These are phyloP conservation scores for Venustoraphidia nigricollis DNA, from an alignment of 2,888 invertebrate genomes.

Conservation along the genomic window DNA sequence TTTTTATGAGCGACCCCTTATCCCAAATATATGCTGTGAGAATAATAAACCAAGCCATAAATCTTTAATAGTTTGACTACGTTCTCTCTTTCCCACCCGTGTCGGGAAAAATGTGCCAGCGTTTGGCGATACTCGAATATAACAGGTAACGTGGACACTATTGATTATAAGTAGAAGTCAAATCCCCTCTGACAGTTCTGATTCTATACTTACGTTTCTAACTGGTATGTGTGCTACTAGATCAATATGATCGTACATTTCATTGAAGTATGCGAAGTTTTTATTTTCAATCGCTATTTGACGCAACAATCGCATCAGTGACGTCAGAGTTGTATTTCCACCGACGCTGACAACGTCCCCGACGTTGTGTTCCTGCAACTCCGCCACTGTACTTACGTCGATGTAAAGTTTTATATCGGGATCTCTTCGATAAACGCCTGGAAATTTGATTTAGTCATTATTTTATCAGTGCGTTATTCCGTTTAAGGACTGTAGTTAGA, in stretches of 20 bases:
- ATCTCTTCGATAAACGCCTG: constrained; percentile 29
- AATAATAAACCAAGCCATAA: too few relatives aligned
- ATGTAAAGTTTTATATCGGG: constrained; percentile 39
- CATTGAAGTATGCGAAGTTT: constrained; percentile 41
- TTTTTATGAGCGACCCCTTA: too few relatives aligned
- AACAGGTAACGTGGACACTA: too few relatives aligned
- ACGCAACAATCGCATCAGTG: constrained; percentile 34
- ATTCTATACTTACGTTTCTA: constrained; percentile 45
- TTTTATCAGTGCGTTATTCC: too few relatives aligned
- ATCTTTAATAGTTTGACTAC: too few relatives aligned
- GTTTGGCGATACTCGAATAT: too few relatives aligned
- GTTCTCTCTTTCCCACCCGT: too few relatives aligned
- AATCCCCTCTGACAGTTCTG: too few relatives aligned
- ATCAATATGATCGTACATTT: constrained; percentile 45
- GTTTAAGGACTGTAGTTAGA: too few relatives aligned
- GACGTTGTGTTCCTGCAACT: constrained; percentile 32
- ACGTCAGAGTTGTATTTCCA: constrained; percentile 39
- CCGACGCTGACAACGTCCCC: constrained; percentile 38
- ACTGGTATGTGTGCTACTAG: constrained; percentile 55
- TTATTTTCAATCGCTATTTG: constrained; percentile 24
- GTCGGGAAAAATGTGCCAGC: too few relatives aligned
- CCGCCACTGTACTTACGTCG: constrained; percentile 42
- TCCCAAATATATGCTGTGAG: too few relatives aligned
- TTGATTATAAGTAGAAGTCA: too few relatives aligned
- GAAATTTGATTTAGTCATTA: constrained; percentile 9